phyloP scores from a whole-genome alignment of 2,113 vertebrate species.

The Tupaia tana region DNA sequence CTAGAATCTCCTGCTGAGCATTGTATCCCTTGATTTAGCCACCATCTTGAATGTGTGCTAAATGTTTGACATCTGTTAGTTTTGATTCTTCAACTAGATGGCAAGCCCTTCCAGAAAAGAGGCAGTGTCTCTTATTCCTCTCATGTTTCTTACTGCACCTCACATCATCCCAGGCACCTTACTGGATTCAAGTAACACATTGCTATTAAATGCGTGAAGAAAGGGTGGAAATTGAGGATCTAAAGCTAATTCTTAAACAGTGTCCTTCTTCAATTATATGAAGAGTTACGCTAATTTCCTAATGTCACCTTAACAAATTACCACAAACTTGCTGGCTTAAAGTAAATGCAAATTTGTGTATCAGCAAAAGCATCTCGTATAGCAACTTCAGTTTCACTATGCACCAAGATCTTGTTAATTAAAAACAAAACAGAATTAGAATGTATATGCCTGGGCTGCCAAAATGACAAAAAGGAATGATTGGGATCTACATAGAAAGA shows the following conservation, averaged over 20 bases:
- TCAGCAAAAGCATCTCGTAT: not conserved
- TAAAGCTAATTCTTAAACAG: not conserved
- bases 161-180: not conserved
- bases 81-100: not conserved
- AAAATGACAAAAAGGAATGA: conserved; percentile 18
- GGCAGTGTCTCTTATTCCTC: not conserved
- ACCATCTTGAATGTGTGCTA: not conserved
- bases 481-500: not conserved
- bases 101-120: not conserved
- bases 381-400: not conserved
- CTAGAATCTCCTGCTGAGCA: too few species aligned
- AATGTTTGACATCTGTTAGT: not conserved
- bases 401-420: not conserved
- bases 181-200: not conserved
- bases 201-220: conserved; percentile 5
- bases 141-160: not conserved
- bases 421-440: not conserved
- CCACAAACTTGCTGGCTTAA: not conserved
- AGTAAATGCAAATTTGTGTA: not conserved
- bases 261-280: not conserved
- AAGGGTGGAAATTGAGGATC: not conserved
- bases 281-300: not conserved
- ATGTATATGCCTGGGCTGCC: not conserved
- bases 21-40: not conserved
- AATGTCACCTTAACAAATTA: not conserved